Percentiles rank a stretch among this genome's conserved stretches.
Evolutionary conservation across 2,797 vertebrate species (phyloP).

Genomic region (Perdix hodgsoniae): DNA sequence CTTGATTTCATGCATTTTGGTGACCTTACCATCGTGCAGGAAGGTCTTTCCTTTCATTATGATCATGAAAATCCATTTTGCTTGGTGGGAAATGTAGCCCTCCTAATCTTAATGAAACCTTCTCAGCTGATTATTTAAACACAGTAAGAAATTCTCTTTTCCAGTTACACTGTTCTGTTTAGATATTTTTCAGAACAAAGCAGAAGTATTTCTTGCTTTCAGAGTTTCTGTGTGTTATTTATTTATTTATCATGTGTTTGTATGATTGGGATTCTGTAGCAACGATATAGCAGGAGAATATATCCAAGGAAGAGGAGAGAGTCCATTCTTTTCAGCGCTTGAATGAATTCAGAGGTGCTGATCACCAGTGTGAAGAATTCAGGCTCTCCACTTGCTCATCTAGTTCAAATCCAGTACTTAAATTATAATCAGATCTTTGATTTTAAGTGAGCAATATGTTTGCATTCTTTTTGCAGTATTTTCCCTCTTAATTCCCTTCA

Average conservation of each 20-base stretch:
- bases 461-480: not conserved
- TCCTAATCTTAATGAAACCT: not conserved
- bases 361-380: not conserved
- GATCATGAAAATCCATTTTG: not conserved
- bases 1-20: not conserved
- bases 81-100: not conserved
- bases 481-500: not conserved
- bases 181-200: not conserved
- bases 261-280: not conserved
- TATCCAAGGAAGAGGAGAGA: not conserved
- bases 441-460: not conserved
- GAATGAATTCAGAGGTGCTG: not conserved
- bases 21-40: not conserved
- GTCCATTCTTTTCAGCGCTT: not conserved
- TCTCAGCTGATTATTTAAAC: not conserved
- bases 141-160: not conserved
- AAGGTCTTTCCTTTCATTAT: not conserved
- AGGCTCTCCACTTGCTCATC: not conserved
- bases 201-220: not conserved
- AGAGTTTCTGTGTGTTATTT: no score
- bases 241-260: no score
- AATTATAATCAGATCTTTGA: not conserved
- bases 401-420: not conserved
- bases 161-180: not conserved
- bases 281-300: not conserved